Evolutionary conservation across 2,888 invertebrate genomes (phyloP), one percentile per base, ranked within the genome.

Genomic region (Rhingia campestris): DNA sequence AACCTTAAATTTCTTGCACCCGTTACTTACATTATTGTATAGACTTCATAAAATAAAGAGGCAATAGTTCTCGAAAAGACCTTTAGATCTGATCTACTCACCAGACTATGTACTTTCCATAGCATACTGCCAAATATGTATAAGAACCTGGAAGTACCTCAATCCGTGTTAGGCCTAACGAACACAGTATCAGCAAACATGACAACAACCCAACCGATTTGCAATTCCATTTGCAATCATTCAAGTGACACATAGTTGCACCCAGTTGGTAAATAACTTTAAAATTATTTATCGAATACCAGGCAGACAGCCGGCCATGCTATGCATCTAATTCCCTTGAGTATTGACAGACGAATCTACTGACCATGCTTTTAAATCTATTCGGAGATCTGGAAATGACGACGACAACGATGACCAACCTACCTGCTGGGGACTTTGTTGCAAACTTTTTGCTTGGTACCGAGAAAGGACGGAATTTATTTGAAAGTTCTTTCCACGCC

Each of bases 401-500:
- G n/a, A 47, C 30, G 6, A 32, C 58, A 14, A 59, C 10, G 9
- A 14, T 14, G n/a, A 47, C 58, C 32, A 39, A 10, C 22, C 54
- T 63, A 70, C 51, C 54, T 67, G 47, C 39, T 53, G 73, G 67
- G 66, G 61, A 80, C 43, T 74, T 53, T 37, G 30, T 47, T 49
- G 33, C 12, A 12, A 41, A 47, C 53, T 51, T 12, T 37, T 39
- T 45, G 39, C 22, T 4, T 53, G 35, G 30, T 39, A 61, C 30
- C 53, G 72, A 32, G 56, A 43, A 22, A 64, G 12, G 64, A 58
- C 64, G 12, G 49, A 61, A 77, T 81, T 76, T 81, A 76, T 72
- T 76, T 76, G 76, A 81, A 66, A 54, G 54, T 76, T 72, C 66
- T 61, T 72, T 51, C 54, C 54, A 67, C 58, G 59, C 59, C 58